Evolutionary conservation across 2,888 invertebrate genomes (phyloP), one percentile per base, ranked within the genome.

Genomic region (Stenoptilia bipunctidactyla): DNA sequence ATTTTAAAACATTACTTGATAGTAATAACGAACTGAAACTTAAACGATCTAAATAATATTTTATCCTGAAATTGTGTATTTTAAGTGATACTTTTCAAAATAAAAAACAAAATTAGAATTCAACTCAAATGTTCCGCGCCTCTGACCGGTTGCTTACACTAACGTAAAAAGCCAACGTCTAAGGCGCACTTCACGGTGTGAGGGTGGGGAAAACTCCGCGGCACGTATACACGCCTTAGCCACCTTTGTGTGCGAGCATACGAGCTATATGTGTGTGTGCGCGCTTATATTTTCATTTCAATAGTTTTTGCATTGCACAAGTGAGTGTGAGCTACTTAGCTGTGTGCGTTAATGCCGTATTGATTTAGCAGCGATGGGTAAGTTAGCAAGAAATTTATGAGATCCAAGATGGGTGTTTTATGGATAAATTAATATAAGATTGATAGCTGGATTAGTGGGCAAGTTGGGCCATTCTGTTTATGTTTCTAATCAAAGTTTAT

Each of bases 161-260:
- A 77, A 71, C 76, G 80, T 80, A 82, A 82, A 80, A 82, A 82
- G 76, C 76, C 71, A 79, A 73, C 76, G 77, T 82, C 82, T 82
- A 80, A 82, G 82, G 80, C 77, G 73, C 61, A 57, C 49, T 40
- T 51, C 53, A 61, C 48, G 53, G 48, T 52, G 51, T 51, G 56
- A 47, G 49, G 49, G 49, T 47, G 48, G 54, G 48, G 53, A 50
- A 43, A 20, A 20, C 20, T 20, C 45, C 56, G 59, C 65, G 67
- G 59, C 52, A 53, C 55, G 52, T 64, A 55, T 64, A 71, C 58
- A 69, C 64, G 71, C 71, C 66, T 71, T 70, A 53, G 38, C 27
- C 40, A 38, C 45, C 35, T 34, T 43, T 55, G 61, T 68, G 76
- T 71, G 66, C 44, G 63, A 57, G 55, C 45, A 46, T 41, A 47